These are phyloP conservation scores for Thermophis baileyi DNA, from an alignment of 2,113 vertebrate species.

Conservation along the genomic window DNA sequence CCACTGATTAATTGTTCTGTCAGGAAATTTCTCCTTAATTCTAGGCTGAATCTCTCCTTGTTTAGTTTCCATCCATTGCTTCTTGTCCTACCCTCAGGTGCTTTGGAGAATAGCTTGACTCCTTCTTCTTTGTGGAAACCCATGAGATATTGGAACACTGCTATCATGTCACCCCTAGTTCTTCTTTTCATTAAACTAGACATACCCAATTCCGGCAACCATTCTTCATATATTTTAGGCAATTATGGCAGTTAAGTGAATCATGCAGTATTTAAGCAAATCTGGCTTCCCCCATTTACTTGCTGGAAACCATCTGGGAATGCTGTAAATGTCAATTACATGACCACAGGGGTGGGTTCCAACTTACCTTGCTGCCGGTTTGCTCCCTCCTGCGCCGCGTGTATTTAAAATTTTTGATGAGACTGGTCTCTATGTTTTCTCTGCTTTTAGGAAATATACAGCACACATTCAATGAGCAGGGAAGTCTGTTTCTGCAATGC, in stretches of 20 bases:
- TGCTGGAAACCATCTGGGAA: background rate
- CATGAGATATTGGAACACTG: background rate
- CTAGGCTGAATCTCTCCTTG: background rate
- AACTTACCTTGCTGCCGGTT: too few relatives aligned
- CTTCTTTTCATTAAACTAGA: background rate
- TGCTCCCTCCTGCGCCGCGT: too few relatives aligned
- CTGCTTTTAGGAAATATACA: background rate
- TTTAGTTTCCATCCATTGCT: background rate
- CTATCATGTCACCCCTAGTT: background rate
- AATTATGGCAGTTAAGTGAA: background rate
- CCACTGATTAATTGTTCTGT: too few relatives aligned
- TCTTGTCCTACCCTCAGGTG: background rate
- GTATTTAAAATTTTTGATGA: background rate
- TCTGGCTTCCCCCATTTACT: background rate
- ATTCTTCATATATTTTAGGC: background rate
- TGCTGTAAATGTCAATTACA: background rate
- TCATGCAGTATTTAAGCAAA: background rate
- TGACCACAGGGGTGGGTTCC: too few relatives aligned
- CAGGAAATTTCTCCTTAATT: too few relatives aligned
- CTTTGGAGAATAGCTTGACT: background rate
- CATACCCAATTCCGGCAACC: background rate
- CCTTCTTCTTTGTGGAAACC: background rate
- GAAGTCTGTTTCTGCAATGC: background rate
- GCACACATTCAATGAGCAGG: background rate
- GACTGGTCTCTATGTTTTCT: background rate